Base-by-base conservation (phyloP, 2,888 invertebrate species). In the Leptura quadrifasciata region DNA sequence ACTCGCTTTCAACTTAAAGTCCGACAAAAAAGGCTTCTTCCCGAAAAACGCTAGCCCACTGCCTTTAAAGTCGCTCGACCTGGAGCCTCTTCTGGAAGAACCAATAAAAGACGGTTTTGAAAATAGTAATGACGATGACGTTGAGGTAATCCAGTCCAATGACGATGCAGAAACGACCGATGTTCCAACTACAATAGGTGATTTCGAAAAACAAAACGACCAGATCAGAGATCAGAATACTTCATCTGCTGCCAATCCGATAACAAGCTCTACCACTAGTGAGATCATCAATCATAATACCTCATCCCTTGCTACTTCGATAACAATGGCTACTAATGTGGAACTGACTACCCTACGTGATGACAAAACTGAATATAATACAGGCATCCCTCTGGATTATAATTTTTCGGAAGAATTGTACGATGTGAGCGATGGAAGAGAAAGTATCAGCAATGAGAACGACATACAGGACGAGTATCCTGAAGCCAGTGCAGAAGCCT, bases 81-180 rank as follows among this genome's bases (percentile, higher is more conserved):
- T 92, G 81, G 92, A 92, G 84, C 91, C 92, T 9, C 86, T 92
- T 73, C 89, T 92, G 35, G 92, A 92, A 88, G 92, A 92, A 83
- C 91, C 92, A 61, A 91, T 91, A 72, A 91, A 91, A 81, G 91
- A 58, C 58, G 73, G 60, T 27, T 78, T 9, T 63, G 82, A 35
- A 60, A 74, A 70, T 21, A 81, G 68, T 47, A 79, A 80, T 55
- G 78, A 79, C 55, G 81, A 81, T 27, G 79, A 77, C 55, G 81
- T 81, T 6, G 79, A 81, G 54, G 75, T 81, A 1, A 77, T 81
- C 21, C 67, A 81, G 47, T 77, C 77, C 6, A 54, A 8, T 17
- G 73, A 73, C 35, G 73, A 79, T 6, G 52, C 74, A 39, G 71
- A 71, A 61, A 64, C 64, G 6, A 67, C 47, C 10, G 60, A 64